phyloP scores from a whole-genome alignment of 1,140 invertebrate genomes.

The Pseudobourletiella spinata region DNA sequence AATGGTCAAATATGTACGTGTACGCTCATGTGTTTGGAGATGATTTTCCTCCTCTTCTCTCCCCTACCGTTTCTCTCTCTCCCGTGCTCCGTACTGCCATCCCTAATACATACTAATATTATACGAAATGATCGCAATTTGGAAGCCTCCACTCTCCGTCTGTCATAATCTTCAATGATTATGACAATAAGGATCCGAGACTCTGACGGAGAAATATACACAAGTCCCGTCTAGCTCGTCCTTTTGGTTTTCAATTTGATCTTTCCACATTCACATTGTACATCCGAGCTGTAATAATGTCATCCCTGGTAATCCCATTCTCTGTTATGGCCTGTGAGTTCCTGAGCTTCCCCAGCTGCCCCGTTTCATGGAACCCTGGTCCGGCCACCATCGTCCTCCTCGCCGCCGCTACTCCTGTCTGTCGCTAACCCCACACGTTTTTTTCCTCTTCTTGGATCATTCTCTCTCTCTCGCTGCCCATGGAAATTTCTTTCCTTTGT shows the following conservation, averaged over 20 bases:
- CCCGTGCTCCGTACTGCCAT: neutral
- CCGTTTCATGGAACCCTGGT: neutral
- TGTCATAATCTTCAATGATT: conserved; percentile 19
- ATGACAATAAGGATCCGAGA: conserved; percentile 8
- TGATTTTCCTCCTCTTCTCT: neutral
- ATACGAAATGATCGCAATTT: conserved; percentile 9
- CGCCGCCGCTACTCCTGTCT: no score
- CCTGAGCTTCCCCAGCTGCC: neutral
- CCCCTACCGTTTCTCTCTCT: neutral
- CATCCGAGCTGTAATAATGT: conserved; percentile 9
- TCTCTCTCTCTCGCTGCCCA: neutral
- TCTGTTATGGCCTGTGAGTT: neutral
- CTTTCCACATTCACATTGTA: conserved; percentile 6
- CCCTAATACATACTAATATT: neutral
- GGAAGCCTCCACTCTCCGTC: conserved; percentile 3
- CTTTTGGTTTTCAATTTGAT: conserved; percentile 18
- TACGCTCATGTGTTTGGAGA: no score
- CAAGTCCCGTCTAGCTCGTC: conserved; percentile 1
- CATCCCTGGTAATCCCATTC: conserved; percentile 15
- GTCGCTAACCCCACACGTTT: neutral
- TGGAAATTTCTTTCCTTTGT: neutral
- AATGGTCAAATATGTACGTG: no score
- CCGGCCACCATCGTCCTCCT: neutral
- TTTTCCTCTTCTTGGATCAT: neutral
- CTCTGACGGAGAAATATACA: neutral